Evolutionary conservation across 2,888 invertebrate species (phyloP), one percentile per base, ranked within the genome.

Genomic region (Platynereis dumerilii): DNA sequence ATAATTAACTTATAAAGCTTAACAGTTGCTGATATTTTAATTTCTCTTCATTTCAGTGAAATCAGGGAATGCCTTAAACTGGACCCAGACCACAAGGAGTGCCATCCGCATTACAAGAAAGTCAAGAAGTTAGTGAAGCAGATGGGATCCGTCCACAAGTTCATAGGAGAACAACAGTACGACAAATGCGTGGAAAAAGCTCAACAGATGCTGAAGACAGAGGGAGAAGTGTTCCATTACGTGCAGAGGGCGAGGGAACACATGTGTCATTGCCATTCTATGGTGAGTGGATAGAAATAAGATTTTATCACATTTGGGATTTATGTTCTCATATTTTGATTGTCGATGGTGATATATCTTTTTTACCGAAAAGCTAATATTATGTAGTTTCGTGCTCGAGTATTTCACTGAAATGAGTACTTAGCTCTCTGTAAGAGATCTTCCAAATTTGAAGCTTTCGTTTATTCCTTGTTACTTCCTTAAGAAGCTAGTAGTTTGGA

Each of bases 61-160:
- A 91, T 99, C 71, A 90, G 99, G 24, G 97, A 99, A 84, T 99
- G 99, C 83, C 87, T 99, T 22, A 96, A 93, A 82, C 86, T 97
- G 52, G 98, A 99, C 85, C 97, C 97, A 0, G 99, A 99, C 77
- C 96, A 99, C 86, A 94, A 95, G 85, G 88, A 91, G 76, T 99
- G 98, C 85, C 96, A 96, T 85, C 90, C 92, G 24, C 91, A 96
- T 79, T 99, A 99, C 87, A 99, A 98, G 84, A 93, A 92, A 82
- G 87, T 98, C 24, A 96, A 96, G 83, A 96, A 96, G 82, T 88
- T 99, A 17, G 93, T 92, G 72, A 95, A 94, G 81, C 86, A 90
- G 65, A 69, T 85, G 58, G 68, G 76, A 5, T 66, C 72, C 15
- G 77, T 78, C 0, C 82, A 94, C 64, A 81, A 83, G 42, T 68